Conservation (phyloP, 2,797 vertebrate genomes). For the Lepus townsendii region DNA sequence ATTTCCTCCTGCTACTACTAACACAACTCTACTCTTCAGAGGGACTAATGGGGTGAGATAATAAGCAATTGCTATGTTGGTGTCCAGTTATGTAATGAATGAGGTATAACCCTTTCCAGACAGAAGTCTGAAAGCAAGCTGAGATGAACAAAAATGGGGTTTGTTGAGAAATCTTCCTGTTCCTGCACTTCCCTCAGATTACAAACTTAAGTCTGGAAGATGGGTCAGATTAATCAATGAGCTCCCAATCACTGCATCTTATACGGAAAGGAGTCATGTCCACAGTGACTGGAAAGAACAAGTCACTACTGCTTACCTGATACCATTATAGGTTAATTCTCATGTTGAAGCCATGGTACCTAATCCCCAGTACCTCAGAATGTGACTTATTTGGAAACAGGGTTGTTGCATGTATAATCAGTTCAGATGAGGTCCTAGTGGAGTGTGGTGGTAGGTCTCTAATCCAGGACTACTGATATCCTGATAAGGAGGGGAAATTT, state of each 20-base stretch:
- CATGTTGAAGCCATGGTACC: background rate
- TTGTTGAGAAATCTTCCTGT: background rate
- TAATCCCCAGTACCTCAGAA: background rate
- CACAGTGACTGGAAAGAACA: background rate
- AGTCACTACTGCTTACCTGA: background rate
- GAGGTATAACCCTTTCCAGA: background rate
- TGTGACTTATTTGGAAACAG: background rate
- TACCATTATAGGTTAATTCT: background rate
- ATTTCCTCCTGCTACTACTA: background rate
- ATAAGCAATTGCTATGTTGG: background rate
- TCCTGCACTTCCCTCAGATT: background rate
- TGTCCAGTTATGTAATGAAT: background rate
- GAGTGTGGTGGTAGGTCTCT: background rate
- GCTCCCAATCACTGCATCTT: background rate
- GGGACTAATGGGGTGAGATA: background rate
- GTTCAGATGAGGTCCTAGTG: background rate
- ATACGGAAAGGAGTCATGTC: background rate
- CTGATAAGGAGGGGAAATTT: background rate
- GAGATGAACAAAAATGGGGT: background rate
- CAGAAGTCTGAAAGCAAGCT: background rate
- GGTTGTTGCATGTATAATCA: background rate
- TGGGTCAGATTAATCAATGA: background rate
- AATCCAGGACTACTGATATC: background rate
- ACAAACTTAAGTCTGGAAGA: conserved; percentile 18
- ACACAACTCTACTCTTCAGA: background rate